These are phyloP conservation scores for Crypturellus tataupa DNA, from an alignment of 2,797 vertebrate genomes.

Conservation along the genomic window DNA sequence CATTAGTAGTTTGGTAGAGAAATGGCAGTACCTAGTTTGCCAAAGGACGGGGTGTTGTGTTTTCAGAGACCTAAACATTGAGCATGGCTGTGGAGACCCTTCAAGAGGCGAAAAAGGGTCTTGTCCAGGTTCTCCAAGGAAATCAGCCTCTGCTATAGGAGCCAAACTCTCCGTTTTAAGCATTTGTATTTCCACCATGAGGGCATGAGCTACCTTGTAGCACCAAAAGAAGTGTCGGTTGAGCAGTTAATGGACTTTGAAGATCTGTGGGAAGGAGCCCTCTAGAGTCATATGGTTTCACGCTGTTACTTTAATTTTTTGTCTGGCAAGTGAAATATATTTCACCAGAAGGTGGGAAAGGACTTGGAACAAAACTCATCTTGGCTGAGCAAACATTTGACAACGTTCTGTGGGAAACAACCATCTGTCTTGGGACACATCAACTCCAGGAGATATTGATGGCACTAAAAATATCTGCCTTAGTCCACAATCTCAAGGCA, in stretches of 20 bases:
- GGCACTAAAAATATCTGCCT: slow-evolving; percentile 74
- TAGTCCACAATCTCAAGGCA: slow-evolving; percentile 23
- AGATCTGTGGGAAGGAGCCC: slow-evolving; percentile 2
- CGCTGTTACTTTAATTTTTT: slow-evolving; percentile 75
- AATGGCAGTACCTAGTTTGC: not conserved
- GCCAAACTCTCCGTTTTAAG: not conserved
- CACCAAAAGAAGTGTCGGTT: not conserved
- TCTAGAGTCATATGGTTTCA: not conserved
- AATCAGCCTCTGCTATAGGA: not conserved
- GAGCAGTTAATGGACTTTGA: not conserved
- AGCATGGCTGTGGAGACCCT: not conserved
- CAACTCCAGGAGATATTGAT: slow-evolving; percentile 71
- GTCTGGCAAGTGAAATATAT: slow-evolving; percentile 67
- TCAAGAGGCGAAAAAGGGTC: not conserved
- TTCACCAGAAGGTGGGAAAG: slow-evolving; percentile 77
- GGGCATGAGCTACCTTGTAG: not conserved
- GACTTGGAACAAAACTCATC: slow-evolving; percentile 77
- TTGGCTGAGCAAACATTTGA: slow-evolving; percentile 81
- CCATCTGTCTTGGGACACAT: slow-evolving; percentile 77
- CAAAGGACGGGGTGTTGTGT: not conserved
- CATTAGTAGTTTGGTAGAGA: not conserved
- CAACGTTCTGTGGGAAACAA: slow-evolving; percentile 76
- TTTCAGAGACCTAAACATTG: not conserved
- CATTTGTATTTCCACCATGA: fast-evolving
- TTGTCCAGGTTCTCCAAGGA: not conserved